Evolutionary conservation across 2,797 vertebrate species (phyloP).

Genomic region (Saguinus oedipus): DNA sequence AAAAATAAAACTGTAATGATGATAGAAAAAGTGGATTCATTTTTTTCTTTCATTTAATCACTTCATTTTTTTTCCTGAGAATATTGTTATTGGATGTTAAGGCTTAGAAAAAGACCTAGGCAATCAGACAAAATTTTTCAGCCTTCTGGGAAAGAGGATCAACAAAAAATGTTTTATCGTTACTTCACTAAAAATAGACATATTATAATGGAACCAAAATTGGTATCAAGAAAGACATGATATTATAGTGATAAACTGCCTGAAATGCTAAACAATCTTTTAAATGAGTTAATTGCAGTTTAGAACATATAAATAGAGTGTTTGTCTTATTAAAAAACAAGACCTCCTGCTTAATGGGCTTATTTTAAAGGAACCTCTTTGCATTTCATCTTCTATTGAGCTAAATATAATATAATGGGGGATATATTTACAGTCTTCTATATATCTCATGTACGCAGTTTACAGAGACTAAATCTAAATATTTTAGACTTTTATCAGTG

Average conservation of each 20-base stretch:
- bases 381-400: constrained; percentile 35
- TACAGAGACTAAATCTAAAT: constrained; percentile 11
- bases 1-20: constrained; percentile 38
- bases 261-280: constrained; percentile 57
- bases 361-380: constrained; percentile 49
- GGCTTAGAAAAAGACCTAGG: not conserved
- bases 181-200: constrained; percentile 52
- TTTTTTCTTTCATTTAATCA: constrained; percentile 44
- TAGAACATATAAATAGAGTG: constrained; percentile 59
- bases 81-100: not conserved
- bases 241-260: constrained; percentile 14
- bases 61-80: not conserved
- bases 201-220: constrained; percentile 37
- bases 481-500: constrained; percentile 4
- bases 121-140: constrained; percentile 48
- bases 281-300: constrained; percentile 59
- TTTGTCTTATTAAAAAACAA: constrained; percentile 32
- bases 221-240: constrained; percentile 45
- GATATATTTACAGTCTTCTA: constrained; percentile 20
- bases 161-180: constrained; percentile 39
- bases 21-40: not conserved
- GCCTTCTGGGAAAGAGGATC: constrained; percentile 40
- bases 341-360: not conserved
- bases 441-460: not conserved
- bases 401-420: constrained; percentile 36